Percentiles rank a stretch among this genome's conserved stretches.
phyloP scores from a whole-genome alignment of 2,888 invertebrate species.

The Thera obeliscata region DNA sequence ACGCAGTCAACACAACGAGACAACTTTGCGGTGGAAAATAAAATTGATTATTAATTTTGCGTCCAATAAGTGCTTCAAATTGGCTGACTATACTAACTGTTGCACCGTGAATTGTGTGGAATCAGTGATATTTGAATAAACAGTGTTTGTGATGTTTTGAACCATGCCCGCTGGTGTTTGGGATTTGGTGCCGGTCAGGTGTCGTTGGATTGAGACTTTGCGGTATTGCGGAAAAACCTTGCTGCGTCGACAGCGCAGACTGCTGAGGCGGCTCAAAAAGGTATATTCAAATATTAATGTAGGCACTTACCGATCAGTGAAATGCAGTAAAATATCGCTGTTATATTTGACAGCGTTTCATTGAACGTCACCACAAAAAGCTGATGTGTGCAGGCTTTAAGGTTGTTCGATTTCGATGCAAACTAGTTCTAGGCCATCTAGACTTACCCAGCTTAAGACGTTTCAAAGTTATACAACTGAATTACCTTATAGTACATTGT shows the following conservation, averaged over 20 bases:
- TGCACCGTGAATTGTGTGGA: background rate
- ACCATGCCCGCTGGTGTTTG: constrained; percentile 68
- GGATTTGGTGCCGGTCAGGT: constrained; percentile 75
- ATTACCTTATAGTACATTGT: too few species aligned
- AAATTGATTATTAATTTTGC: background rate
- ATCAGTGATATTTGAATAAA: constrained; percentile 11
- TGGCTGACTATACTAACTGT: background rate
- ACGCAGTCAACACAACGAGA: constrained; percentile 16
- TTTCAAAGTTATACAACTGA: too few species aligned
- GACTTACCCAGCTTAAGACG: too few species aligned
- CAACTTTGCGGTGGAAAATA: background rate
- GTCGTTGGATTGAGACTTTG: constrained; percentile 77
- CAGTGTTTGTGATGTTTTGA: constrained; percentile 52
- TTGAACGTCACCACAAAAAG: too few species aligned
- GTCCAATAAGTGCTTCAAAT: background rate
- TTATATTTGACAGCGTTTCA: too few species aligned
- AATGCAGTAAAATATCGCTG: too few species aligned
- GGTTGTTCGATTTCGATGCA: too few species aligned
- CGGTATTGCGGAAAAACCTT: constrained; percentile 79
- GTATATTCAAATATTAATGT: constrained; percentile 49
- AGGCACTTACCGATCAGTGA: background rate
- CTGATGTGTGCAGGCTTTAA: too few species aligned
- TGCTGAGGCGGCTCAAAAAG: constrained; percentile 78
- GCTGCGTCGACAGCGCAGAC: constrained; percentile 72
- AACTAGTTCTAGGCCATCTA: too few species aligned